A percentile compares a stretch with the other conserved stretches of the same genome.
Evolutionary conservation across 2,797 vertebrate genomes (phyloP).

Genomic region (Malacoraja senta): DNA sequence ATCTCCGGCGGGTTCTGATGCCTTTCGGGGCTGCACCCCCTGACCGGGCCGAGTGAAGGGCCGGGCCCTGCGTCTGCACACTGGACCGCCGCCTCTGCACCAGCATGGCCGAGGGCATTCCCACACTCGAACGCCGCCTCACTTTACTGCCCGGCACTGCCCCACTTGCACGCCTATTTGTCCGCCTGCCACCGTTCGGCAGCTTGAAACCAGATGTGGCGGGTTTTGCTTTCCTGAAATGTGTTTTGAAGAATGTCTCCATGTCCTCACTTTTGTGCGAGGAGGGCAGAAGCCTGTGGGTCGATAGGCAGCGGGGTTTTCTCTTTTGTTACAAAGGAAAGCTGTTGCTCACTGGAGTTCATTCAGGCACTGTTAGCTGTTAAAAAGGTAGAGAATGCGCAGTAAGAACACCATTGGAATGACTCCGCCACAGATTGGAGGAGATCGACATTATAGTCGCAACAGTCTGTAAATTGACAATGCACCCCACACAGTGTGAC

Average conservation of each 20-base stretch:
- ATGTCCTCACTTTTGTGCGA: conserved; percentile 48
- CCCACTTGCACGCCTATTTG: conserved; percentile 43
- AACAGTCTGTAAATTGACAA: not conserved
- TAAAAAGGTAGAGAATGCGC: conserved; percentile 33
- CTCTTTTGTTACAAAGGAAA: not conserved
- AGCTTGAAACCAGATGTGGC: conserved; percentile 16
- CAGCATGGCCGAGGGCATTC: conserved; percentile 65
- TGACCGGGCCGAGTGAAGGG: conserved; percentile 38
- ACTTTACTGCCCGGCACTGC: conserved; percentile 71
- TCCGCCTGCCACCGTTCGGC: conserved; percentile 42
- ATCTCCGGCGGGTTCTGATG: conserved; percentile 54
- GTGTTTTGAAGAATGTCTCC: conserved; percentile 78
- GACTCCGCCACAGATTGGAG: not conserved
- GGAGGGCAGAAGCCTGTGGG: no score
- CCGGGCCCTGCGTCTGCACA: conserved; percentile 52
- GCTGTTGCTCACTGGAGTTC: not conserved
- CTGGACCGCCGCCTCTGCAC: conserved; percentile 64
- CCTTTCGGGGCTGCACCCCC: not conserved
- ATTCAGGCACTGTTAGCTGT: not conserved
- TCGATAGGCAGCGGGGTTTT: not conserved
- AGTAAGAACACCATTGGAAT: not conserved
- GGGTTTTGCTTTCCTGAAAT: conserved; percentile 60
- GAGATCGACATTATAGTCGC: not conserved
- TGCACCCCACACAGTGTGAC: not conserved
- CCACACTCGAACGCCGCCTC: conserved; percentile 68